Percentiles rank a stretch among this genome's conserved stretches.
These are phyloP conservation scores for Epirrhoe alternata DNA, from an alignment of 2,888 invertebrate genomes.

Conservation along the genomic window DNA sequence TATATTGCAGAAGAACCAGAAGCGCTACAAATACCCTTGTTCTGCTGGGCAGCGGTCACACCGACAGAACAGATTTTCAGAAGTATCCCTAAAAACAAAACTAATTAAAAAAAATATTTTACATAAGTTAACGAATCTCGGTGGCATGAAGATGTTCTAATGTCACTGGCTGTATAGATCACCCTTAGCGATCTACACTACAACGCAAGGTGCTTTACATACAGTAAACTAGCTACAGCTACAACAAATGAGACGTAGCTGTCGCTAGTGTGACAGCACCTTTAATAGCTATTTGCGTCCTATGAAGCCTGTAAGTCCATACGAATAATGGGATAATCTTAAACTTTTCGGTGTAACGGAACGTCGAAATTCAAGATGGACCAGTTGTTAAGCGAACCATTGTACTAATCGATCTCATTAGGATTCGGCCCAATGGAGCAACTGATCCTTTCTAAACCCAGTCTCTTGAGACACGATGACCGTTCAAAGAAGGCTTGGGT, in stretches of 20 bases:
- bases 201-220: no score
- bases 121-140: neutral
- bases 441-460: constrained; percentile 19
- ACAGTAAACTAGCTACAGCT: no score
- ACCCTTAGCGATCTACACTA: no score
- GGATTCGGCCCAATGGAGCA: constrained; percentile 19
- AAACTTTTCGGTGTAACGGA: neutral
- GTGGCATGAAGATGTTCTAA: no score
- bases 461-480: neutral
- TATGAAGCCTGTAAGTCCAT: no score
- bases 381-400: constrained; percentile 21
- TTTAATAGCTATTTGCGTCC: no score
- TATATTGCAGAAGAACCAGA: constrained; percentile 27
- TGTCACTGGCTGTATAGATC: no score
- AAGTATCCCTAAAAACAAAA: neutral
- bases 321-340: neutral
- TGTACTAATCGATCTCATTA: constrained; percentile 27
- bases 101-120: no score
- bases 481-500: neutral
- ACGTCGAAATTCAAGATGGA: constrained; percentile 6
- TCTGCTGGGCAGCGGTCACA: constrained; percentile 6
- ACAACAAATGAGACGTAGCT: no score
- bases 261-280: no score
- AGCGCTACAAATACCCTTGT: constrained; percentile 3
- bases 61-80: neutral